Base-by-base conservation (phyloP, 2,888 invertebrate genomes). In the Ichneumoninae sp. region DNA sequence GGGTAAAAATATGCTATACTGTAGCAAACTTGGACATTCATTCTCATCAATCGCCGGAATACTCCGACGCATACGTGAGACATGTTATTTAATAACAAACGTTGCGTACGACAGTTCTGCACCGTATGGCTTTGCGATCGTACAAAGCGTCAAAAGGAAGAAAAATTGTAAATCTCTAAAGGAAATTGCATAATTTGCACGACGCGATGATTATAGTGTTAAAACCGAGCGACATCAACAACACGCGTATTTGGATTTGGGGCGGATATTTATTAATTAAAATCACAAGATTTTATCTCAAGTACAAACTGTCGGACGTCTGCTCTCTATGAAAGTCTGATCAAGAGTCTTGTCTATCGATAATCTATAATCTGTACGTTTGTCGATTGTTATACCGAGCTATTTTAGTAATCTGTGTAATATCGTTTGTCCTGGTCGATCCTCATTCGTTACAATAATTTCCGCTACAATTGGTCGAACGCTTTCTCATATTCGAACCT, bases 11-110 rank as follows among this genome's bases (percentile, higher is more conserved):
- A 66, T 60, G 68, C 71, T 40, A 71, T 30, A 73, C 78, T 74
- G 50, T 78, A 70, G 68, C 65, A 19, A 74, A 69, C 54, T 57
- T 69, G 78, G 74, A 69, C 44, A 63, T 81, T 52, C 69, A 54
- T 83, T 83, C 52, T 63, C 19, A 78, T 74, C 71, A 47, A 47
- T 68, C 57, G 33, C 10, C 57, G 47, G 40, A 73, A 74, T 40
- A 74, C 40, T 16, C 52, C n/a, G 6, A 63, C 22, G 22, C 26
- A 65, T 50, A 63, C 63, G 30, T 16, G 7, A 44, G 10, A 22
- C 50, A 50, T 63, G 50, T 30, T 50, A n/a, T 33, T n/a, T 63
- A 7, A n/a, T 63, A 5, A 63, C 30, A 7, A 30, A 30, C 16
- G 3, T 2, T 26, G 1, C 19, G 19, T 63, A 33, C 10, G 30